Evolutionary conservation across 2,797 vertebrate genomes (phyloP), one percentile per base, ranked within the genome.

Genomic region (Margarornis squamiger): DNA sequence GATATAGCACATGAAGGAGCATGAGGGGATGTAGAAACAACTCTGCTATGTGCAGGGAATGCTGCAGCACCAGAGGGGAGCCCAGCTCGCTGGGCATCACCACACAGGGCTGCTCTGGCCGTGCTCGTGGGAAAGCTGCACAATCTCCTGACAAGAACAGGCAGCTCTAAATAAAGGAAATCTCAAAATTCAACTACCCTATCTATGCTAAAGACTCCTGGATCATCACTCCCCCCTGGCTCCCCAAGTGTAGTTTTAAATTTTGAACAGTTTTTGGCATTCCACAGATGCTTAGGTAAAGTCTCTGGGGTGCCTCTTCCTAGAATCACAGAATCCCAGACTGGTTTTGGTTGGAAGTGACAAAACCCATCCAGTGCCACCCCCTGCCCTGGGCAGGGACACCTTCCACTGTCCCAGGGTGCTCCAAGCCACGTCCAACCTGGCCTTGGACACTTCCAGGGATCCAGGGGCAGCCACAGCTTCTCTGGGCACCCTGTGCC

Each of bases 61-160:
- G 13, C 13, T 8, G 4, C 34, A 41, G 57, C 30, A 12, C 11
- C 22, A 3, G 43, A 8, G 10, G 1, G 1, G 6, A 8, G 3
- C 59, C 34, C 23, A 5, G 39, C 30, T 6, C 63, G 34, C 29
- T 18, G 4, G 36, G 15, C 7, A 13, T 19, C 65, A 18, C 65
- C 2, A 1, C 13, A 0, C 3, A 1, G 54, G n/a, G 38, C 39
- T 36, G 41, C 32, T 20, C 32, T 6, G 1, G 24, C 38, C n/a
- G 1, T 0, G 2, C 5, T 20, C 19, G 29, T 4, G 3, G 34
- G n/a, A 45, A 8, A 32, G 39, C 14, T 30, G 13, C 22, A 10
- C 3, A 7, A 45, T 34, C 41, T 58, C 34, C 52, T 38, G 34
- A 17, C 6, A 30, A 9, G 18, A 36, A 20, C 9, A 6, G 4